Percentiles rank a stretch among this genome's conserved stretches.
Evolutionary conservation across 2,888 invertebrate species (phyloP).

Genomic region (Cabera pusaria): DNA sequence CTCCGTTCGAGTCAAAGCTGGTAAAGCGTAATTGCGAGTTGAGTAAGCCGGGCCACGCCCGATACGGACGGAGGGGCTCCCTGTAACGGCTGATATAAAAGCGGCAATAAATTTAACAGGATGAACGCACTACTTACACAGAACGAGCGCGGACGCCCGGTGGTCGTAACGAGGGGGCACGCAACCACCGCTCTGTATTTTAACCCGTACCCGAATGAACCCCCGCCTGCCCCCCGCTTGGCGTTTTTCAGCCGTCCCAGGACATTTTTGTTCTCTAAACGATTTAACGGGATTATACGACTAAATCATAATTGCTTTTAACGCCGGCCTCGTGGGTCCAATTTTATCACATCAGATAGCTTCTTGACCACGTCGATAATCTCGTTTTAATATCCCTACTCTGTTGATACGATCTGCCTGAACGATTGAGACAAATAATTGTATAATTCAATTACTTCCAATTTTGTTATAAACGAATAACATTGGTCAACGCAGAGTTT

Average conservation of each 20-base stretch:
- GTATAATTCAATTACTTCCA: no score
- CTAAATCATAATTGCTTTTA: slow-evolving; percentile 29
- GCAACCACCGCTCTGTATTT: slow-evolving; percentile 61
- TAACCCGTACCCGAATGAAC: slow-evolving; percentile 42
- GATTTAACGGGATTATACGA: slow-evolving; percentile 41
- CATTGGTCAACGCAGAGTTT: no score
- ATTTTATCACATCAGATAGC: slow-evolving; percentile 4
- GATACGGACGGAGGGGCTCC: slow-evolving; percentile 79
- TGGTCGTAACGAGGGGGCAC: slow-evolving; percentile 73
- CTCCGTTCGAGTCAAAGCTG: slow-evolving; percentile 76
- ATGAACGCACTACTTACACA: slow-evolving; percentile 82
- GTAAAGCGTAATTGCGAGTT: slow-evolving; percentile 82
- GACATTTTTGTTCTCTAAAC: slow-evolving; percentile 48
- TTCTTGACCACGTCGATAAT: slow-evolving; percentile 1
- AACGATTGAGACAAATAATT: no score
- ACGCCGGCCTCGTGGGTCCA: slow-evolving; percentile 16
- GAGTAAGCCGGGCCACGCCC: slow-evolving; percentile 79
- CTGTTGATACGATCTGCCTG: background rate
- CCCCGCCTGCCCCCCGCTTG: slow-evolving; percentile 31
- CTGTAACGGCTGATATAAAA: slow-evolving; percentile 82
- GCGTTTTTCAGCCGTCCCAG: slow-evolving; percentile 42
- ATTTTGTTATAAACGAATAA: no score
- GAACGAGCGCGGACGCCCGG: slow-evolving; percentile 66
- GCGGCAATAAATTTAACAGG: slow-evolving; percentile 83
- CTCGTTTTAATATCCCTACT: background rate